Percentiles rank a stretch among this genome's conserved stretches.
phyloP scores from a whole-genome alignment of 1,140 invertebrate species.

The Chlorops oryzae region DNA sequence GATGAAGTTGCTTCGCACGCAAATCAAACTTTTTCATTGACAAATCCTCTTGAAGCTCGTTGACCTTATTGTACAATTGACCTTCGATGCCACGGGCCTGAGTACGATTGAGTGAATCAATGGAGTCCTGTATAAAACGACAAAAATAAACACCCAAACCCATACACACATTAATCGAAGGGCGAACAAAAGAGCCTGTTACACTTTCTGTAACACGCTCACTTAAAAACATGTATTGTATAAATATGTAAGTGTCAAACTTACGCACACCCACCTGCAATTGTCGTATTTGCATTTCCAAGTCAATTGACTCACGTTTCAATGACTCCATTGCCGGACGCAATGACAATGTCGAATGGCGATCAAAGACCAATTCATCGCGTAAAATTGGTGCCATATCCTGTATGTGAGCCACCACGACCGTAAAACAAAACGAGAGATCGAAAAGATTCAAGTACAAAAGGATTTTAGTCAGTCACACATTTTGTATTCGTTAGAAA shows the following conservation, averaged over 20 bases:
- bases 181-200: too few relatives aligned
- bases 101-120: slow-evolving; percentile 75
- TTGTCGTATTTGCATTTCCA: slow-evolving; percentile 80
- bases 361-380: slow-evolving; percentile 77
- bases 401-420: too few relatives aligned
- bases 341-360: slow-evolving; percentile 66
- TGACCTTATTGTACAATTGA: slow-evolving; percentile 84
- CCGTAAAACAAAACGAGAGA: slow-evolving; percentile 2
- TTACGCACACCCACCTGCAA: slow-evolving; percentile 58
- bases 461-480: too few relatives aligned
- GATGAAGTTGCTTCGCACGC: slow-evolving; percentile 81
- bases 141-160: slow-evolving; percentile 1
- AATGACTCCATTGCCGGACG: slow-evolving; percentile 71
- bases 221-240: too few relatives aligned
- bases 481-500: neutral
- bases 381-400: slow-evolving; percentile 63
- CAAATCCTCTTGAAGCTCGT: slow-evolving; percentile 91
- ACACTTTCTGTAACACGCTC: too few relatives aligned
- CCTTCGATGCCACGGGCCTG: slow-evolving; percentile 83
- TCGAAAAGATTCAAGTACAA: slow-evolving; percentile 11
- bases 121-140: slow-evolving; percentile 59
- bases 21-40: slow-evolving; percentile 90
- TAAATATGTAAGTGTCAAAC: too few relatives aligned
- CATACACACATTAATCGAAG: neutral
- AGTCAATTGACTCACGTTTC: slow-evolving; percentile 70